Conservation (phyloP, 1,140 invertebrate species). For the Drosophila micromelanica region DNA sequence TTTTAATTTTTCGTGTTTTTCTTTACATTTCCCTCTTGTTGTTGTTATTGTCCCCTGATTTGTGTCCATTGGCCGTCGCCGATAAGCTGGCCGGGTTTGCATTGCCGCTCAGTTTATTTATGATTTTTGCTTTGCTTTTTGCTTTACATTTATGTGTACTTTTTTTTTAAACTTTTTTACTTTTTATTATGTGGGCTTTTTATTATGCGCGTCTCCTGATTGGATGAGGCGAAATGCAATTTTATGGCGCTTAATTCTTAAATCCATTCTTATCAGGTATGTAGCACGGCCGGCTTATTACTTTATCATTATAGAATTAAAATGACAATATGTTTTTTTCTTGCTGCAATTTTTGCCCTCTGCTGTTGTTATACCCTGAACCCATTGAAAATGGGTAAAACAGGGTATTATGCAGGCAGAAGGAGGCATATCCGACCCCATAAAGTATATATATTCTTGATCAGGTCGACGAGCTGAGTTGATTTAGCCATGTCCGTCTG, state of each 20-base stretch:
- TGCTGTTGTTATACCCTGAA: no score
- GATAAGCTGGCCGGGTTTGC: conserved; percentile 54
- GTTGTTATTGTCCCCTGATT: conserved; percentile 31
- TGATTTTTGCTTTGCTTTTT: conserved; percentile 60
- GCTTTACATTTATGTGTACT: conserved; percentile 23
- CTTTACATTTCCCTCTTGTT: conserved; percentile 21
- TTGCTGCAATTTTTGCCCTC: no score
- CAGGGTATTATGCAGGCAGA: no score
- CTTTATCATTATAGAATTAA: conserved; percentile 72
- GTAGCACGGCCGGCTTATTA: conserved; percentile 64
- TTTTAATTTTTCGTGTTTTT: conserved; percentile 25
- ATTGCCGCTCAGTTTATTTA: conserved; percentile 60
- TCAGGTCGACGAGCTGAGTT: no score
- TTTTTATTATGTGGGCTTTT: conserved; percentile 59
- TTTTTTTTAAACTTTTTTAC: conserved; percentile 11
- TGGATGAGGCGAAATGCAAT: conserved; percentile 65
- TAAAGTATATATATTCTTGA: no score
- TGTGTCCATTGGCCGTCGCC: conserved; percentile 54
- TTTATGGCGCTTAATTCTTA: conserved; percentile 81
- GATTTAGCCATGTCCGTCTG: no score
- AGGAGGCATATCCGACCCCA: no score
- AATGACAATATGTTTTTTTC: conserved; percentile 36
- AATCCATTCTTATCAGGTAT: conserved; percentile 72
- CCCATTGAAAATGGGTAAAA: no score
- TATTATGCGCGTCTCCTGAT: conserved; percentile 45